These are phyloP conservation scores for Pristiophorus japonicus DNA, from an alignment of 2,113 vertebrate genomes.

Conservation along the genomic window DNA sequence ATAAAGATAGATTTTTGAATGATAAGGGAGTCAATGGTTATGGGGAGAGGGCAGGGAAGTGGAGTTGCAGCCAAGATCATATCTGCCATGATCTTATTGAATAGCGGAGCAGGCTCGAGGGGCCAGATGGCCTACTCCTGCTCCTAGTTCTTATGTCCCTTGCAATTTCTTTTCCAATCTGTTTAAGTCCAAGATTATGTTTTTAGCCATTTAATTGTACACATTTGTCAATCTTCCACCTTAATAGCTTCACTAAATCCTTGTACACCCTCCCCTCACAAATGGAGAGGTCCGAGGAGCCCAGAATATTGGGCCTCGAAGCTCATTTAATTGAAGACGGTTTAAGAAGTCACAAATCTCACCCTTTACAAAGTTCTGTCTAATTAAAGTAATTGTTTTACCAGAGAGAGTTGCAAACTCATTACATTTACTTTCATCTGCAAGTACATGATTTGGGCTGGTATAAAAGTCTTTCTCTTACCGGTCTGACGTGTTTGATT, in stretches of 20 bases:
- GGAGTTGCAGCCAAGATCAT: no score
- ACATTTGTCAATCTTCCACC: background rate
- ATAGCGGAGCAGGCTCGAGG: no score
- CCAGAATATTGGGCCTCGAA: background rate
- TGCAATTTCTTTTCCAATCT: background rate
- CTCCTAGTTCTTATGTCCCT: no score
- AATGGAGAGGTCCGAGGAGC: background rate
- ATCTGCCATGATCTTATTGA: no score
- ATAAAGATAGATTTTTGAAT: no score
- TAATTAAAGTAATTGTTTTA: background rate
- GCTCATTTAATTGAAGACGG: background rate
- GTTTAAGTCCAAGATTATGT: background rate
- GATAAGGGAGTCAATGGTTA: no score
- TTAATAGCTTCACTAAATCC: no score
- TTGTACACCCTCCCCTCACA: background rate
- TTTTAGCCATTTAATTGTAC: constrained; percentile 2
- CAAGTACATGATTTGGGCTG: background rate
- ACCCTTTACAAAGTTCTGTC: background rate
- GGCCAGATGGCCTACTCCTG: no score
- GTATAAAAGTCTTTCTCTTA: constrained; percentile 48
- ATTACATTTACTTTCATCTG: background rate
- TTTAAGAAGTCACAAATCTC: no score
- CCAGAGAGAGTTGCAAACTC: background rate
- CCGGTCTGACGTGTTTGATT: constrained; percentile 68
- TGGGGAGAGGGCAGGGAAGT: no score